Evolutionary conservation across 2,888 invertebrate genomes (phyloP).

Genomic region (Lasioglossum marginatum): DNA sequence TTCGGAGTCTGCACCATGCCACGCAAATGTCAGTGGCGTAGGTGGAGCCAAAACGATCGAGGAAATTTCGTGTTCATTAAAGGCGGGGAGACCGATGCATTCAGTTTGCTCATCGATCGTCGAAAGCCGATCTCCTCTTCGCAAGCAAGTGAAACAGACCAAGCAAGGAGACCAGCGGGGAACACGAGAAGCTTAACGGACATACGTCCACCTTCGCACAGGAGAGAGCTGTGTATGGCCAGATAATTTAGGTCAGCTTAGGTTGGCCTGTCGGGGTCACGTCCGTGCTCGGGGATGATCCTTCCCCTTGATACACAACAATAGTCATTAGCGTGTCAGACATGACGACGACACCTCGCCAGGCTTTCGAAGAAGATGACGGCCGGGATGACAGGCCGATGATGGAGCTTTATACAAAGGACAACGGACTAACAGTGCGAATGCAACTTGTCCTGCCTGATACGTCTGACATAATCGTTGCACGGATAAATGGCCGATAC

Average conservation of each 20-base stretch:
- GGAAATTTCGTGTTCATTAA: constrained; percentile 33
- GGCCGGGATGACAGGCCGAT: constrained; percentile 41
- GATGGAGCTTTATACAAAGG: constrained; percentile 12
- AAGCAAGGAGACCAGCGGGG: constrained; percentile 62
- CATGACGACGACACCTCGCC: constrained; percentile 60
- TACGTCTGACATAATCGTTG: not conserved
- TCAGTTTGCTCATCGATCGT: constrained; percentile 66
- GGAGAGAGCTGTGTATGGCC: constrained; percentile 66
- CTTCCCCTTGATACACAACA: constrained; percentile 77
- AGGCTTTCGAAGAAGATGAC: constrained; percentile 61
- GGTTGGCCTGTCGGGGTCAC: constrained; percentile 72
- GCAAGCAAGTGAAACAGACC: constrained; percentile 55
- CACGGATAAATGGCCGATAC: not conserved
- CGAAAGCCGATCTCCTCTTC: constrained; percentile 65
- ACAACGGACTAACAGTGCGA: not conserved
- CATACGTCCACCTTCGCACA: constrained; percentile 73
- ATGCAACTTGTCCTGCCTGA: not conserved
- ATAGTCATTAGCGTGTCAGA: constrained; percentile 82
- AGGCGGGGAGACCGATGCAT: constrained; percentile 12
- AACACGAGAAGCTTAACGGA: constrained; percentile 78
- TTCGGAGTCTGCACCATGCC: not conserved
- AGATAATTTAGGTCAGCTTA: constrained; percentile 80
- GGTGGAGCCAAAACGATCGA: not conserved
- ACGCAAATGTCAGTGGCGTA: not conserved
- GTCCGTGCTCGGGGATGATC: constrained; percentile 76